Evolutionary conservation across 2,888 invertebrate genomes (phyloP), one percentile per base, ranked within the genome.

Genomic region (Tryphoninae sp.): DNA sequence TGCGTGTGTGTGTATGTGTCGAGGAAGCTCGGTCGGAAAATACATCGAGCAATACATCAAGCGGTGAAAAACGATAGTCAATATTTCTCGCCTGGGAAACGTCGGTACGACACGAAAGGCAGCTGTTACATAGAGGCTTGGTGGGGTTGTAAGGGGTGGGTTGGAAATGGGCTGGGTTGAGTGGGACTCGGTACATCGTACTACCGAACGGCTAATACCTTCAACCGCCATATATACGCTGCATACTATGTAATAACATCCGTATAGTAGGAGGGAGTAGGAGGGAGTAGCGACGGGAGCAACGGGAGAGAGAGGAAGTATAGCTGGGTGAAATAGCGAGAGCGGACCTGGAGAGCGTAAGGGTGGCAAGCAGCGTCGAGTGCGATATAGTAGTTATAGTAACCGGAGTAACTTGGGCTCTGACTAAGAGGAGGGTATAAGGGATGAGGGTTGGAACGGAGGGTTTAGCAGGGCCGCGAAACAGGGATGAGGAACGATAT

Each of bases 11-110:
- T 3, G 16, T 7, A 55, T 45, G 68, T 62, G 69, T 64, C 55
- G 62, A 55, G 64, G 40, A 67, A 45, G 59, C 61, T 58, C 59
- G 76, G 49, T 42, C 11, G 76, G 62, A 77, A 80, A 82, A 80
- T 82, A 82, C 77, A 77, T 80, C 64, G 72, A 62, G 79, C 77
- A 33, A 82, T 82, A 76, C 59, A 82, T 82, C 82, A 82, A 73
- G 68, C 59, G 68, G 77, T 82, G 79, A 82, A 82, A 82, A 82
- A 82, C 82, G 82, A 80, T 77, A 80, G 79, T 77, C 82, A 80
- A 82, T 82, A 82, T 82, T 82, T 82, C 80, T 80, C 82, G 77
- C 80, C 68, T 65, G 80, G 80, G 65, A 77, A 80, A 80, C 69
- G 79, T 76, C 64, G 73, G 80, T 77, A 69, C 79, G 80, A 82